Conservation (phyloP, 2,888 invertebrate species). For the Halocaridina rubra region DNA sequence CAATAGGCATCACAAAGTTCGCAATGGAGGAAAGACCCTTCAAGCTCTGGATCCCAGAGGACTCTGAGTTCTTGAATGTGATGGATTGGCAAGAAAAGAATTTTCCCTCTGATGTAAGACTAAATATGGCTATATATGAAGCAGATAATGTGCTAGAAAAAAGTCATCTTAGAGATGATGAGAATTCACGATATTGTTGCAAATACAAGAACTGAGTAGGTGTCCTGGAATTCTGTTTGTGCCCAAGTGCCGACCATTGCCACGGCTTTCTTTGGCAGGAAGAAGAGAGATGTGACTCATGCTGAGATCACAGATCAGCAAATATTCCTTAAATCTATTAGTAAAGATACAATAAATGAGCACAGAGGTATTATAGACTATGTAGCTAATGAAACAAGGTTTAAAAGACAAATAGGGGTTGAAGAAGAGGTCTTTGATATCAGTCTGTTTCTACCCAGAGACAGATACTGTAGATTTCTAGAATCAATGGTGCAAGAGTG, state of each 20-base stretch:
- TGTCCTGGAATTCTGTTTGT: constrained; percentile 48
- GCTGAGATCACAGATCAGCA: too few relatives aligned
- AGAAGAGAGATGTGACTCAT: constrained; percentile 13
- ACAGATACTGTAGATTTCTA: constrained; percentile 41
- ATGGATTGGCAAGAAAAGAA: constrained; percentile 53
- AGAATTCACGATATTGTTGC: constrained; percentile 48
- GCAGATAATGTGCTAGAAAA: constrained; percentile 58
- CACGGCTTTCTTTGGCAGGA: constrained; percentile 44
- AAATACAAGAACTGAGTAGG: constrained; percentile 28
- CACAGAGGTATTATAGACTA: too few relatives aligned
- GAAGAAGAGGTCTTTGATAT: constrained; percentile 26
- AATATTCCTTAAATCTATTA: too few relatives aligned
- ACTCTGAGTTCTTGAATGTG: constrained; percentile 71
- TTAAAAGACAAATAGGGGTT: background rate
- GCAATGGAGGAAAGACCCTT: constrained; percentile 61
- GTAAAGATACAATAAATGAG: too few relatives aligned
- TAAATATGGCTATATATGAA: constrained; percentile 48
- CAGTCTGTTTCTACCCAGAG: constrained; percentile 33
- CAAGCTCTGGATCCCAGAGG: constrained; percentile 81
- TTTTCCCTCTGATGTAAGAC: constrained; percentile 42
- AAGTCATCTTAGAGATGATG: constrained; percentile 51
- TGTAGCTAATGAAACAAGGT: too few relatives aligned
- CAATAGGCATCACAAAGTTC: constrained; percentile 60
- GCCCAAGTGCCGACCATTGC: constrained; percentile 47
- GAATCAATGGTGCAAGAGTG: constrained; percentile 41